Evolutionary conservation across 2,113 vertebrate species (phyloP), one percentile per base, ranked within the genome.

Genomic region (Nasalis larvatus): DNA sequence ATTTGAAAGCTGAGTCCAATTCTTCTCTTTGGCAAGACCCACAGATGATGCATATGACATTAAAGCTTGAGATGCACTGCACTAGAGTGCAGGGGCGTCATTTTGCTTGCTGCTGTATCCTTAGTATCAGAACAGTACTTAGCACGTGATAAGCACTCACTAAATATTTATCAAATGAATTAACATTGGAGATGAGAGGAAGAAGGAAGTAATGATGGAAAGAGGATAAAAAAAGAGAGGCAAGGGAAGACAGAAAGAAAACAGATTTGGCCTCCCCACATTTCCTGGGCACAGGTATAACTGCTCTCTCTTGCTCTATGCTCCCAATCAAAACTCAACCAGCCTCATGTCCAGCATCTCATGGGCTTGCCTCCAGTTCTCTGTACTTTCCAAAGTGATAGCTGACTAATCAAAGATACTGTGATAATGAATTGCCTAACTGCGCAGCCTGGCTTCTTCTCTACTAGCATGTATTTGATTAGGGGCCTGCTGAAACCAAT

Each of bases 401-500:
- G 95, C 95, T 97, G 96, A 94, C 88, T 93, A 89, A 97, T 91
- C 60, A 95, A 85, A 97, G 89, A 86, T 84, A 63, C 5, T 93
- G 86, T 76, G 96, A 93, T 97, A 96, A 97, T 91, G 89, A 97
- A 95, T 94, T 95, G 91, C 89, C 78, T 71, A 84, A 94, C 78
- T 32, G 60, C 47, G 69, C 12, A 14, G 78, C 30, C 92, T 84
- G 76, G 81, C 63, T 52, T 7, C 95, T 85, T 83, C 49, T 84
- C 78, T 89, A 76, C 17, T 54, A 89, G 92, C 89, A 80, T 81
- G 21, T 23, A 96, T 97, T 96, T 87, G 80, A 98, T 95, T 96
- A 97, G 95, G 86, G 85, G 92, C 81, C 80, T 95, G 63, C 69
- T 97, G 95, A 97, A 98, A 92, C 86, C 83, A 93, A 89, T 97